Evolutionary conservation across 1,140 invertebrate genomes (phyloP).

Genomic region (Apocrypta bakeri): DNA sequence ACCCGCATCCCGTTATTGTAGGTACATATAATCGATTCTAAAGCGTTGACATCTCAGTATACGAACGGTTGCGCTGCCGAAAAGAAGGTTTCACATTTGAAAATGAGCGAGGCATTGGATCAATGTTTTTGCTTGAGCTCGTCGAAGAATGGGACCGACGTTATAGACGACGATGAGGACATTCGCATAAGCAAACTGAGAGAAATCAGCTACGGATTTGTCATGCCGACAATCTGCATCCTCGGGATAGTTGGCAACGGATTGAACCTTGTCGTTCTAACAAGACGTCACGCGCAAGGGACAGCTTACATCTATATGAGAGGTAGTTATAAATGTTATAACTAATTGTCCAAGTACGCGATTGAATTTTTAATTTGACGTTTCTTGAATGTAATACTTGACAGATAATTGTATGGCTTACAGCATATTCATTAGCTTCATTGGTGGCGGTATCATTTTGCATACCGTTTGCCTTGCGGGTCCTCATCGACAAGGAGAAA

Average conservation of each 20-base stretch:
- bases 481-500: conserved; percentile 79
- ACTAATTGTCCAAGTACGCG: no score
- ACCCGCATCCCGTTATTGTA: background rate
- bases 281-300: conserved; percentile 83
- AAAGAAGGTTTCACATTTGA: background rate
- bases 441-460: conserved; percentile 83
- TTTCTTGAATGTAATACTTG: no score
- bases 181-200: conserved; percentile 77
- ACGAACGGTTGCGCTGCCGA: background rate
- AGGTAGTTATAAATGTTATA: conserved; percentile 75
- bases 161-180: conserved; percentile 70
- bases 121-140: background rate
- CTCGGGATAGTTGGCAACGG: conserved; percentile 84
- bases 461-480: conserved; percentile 81
- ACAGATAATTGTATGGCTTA: conserved; percentile 25
- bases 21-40: background rate
- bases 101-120: background rate
- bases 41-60: background rate
- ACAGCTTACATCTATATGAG: conserved; percentile 86
- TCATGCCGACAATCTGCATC: conserved; percentile 81
- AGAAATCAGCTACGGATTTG: conserved; percentile 81
- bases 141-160: conserved; percentile 10
- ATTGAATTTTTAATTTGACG: background rate
- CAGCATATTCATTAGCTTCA: conserved; percentile 83
- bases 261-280: conserved; percentile 83